Conservation (phyloP, 64 coral and sea anemone genomes). For the Porites lutea region DNA sequence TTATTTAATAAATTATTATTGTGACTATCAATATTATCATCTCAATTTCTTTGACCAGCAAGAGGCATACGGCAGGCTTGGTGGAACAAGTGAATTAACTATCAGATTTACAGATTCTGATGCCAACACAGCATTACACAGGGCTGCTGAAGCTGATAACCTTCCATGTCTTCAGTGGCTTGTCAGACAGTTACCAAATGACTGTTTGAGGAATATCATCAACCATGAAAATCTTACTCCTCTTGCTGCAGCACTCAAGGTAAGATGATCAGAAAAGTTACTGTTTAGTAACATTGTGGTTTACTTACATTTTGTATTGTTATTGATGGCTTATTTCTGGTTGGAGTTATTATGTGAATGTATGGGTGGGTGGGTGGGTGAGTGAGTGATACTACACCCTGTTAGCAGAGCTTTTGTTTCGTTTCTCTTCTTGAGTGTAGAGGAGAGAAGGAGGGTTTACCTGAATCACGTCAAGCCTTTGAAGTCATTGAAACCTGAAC, state of each 20-base stretch:
- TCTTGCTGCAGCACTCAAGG: slow-evolving; percentile 72
- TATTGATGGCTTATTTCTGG: background rate
- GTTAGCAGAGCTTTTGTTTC: too few species aligned
- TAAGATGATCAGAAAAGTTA: background rate
- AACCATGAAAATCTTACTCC: slow-evolving; percentile 72
- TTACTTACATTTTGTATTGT: background rate
- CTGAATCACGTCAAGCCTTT: too few species aligned
- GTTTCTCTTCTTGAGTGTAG: too few species aligned
- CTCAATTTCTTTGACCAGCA: slow-evolving; percentile 41
- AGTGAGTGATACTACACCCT: too few species aligned
- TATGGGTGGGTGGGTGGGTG: too few species aligned
- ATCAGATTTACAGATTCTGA: slow-evolving; percentile 55
- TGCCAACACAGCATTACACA: slow-evolving; percentile 83
- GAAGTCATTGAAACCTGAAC: too few species aligned
- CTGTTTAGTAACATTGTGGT: background rate
- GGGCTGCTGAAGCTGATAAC: slow-evolving; percentile 69
- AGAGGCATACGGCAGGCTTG: slow-evolving; percentile 55
- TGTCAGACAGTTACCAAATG: slow-evolving; percentile 43
- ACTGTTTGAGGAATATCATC: slow-evolving; percentile 53
- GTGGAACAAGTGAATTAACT: slow-evolving; percentile 64
- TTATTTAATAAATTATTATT: too few species aligned
- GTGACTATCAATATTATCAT: too few species aligned
- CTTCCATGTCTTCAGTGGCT: slow-evolving; percentile 83
- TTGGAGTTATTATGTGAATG: too few species aligned
- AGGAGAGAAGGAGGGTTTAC: too few species aligned